Base-by-base conservation (phyloP, 2,888 invertebrate species). In the Lithophane leautieri region DNA sequence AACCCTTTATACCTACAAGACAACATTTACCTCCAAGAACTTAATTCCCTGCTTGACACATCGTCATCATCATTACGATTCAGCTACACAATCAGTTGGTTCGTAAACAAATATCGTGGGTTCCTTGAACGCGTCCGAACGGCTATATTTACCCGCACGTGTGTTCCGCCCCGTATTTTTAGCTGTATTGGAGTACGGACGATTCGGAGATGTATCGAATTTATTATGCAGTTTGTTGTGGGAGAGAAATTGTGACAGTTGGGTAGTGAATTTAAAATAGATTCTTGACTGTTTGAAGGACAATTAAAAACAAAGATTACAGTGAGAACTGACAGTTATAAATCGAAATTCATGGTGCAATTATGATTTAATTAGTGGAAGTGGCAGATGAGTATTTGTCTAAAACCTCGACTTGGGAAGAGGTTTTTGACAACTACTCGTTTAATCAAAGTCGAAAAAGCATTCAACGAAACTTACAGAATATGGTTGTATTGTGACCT, bases 121-220 rank as follows among this genome's bases (percentile, higher is more conserved):
- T 88, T 89, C 86, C 86, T 84, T 86, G 89, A 86, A 87, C 84
- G 84, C 75, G 70, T 68, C 68, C 65, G 73, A 80, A 69, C 50
- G 71, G 74, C 83, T 90, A 89, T 86, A 83, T 87, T 76, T 73
- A 81, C 68, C 22, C 76, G 70, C 88, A 86, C 85, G 86, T 86
- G 85, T 85, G 84, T 86, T 86, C 82, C 81, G 83, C 58, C 70
- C 74, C 79, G 78, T 90, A 90, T 90, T 85, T 87, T 74, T 84
- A 85, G 77, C 47, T 70, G n/a, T 76, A 52, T 75, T 62, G 70
- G 65, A 42, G 42, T 67, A 34, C 50, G 50, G 44, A 54, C 34
- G 63, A 70, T 60, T 82, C 52, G 6, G 63, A 60, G 77, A 81
- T 62, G 52, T 68, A 65, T 50, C 44, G 50, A n/a, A 56, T 78